These are phyloP conservation scores for Spodoptera frugiperda DNA, from an alignment of 1,140 invertebrate genomes.

Conservation along the genomic window DNA sequence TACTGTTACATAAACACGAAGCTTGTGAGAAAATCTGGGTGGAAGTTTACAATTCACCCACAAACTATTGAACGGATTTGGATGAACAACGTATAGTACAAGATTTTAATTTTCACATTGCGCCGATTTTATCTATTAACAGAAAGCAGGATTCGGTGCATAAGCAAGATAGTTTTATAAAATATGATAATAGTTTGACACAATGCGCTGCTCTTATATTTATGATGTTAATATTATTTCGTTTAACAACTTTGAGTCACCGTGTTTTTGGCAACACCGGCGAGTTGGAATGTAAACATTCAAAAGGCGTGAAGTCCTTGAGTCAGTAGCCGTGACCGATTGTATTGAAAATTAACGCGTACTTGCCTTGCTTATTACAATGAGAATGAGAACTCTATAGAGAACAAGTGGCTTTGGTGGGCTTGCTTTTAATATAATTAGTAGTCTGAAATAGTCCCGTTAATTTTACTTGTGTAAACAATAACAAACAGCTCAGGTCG, in stretches of 20 bases:
- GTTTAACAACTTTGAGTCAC: slow-evolving; percentile 38
- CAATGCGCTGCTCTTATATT: neutral
- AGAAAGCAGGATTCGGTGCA: neutral
- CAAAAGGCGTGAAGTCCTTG: slow-evolving; percentile 63
- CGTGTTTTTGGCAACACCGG: slow-evolving; percentile 56
- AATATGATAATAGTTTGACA: neutral
- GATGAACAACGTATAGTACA: too few relatives aligned
- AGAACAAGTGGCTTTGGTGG: too few relatives aligned
- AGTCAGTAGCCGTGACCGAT: slow-evolving; percentile 60
- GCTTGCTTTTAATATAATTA: too few relatives aligned
- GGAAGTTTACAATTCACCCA: too few relatives aligned
- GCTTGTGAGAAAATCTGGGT: too few relatives aligned
- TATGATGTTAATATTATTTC: slow-evolving; percentile 20
- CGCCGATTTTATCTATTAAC: too few relatives aligned
- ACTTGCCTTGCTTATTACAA: slow-evolving; percentile 52
- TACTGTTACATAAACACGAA: too few relatives aligned
- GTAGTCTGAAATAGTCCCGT: neutral
- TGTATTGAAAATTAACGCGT: slow-evolving; percentile 64
- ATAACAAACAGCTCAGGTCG: too few relatives aligned
- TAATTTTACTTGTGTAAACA: neutral
- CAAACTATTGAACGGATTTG: too few relatives aligned
- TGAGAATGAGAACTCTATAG: slow-evolving; percentile 49
- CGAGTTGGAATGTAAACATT: slow-evolving; percentile 65
- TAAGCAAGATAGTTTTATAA: neutral
- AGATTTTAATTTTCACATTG: too few relatives aligned